phyloP scores from a whole-genome alignment of 2,888 invertebrate species.

The Tupiocoris notatus region DNA sequence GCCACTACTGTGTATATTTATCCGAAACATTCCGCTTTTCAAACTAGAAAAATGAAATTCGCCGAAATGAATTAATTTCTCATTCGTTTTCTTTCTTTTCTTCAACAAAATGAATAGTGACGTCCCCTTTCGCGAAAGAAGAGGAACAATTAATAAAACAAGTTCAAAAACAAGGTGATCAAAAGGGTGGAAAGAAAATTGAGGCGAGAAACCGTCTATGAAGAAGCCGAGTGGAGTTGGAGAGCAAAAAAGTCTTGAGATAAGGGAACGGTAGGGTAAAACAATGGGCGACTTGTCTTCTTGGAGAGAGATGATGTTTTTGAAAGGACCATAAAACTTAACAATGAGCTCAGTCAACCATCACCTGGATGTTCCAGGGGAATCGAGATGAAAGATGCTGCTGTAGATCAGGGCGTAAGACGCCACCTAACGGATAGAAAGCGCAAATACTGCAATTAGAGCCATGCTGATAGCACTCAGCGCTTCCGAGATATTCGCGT shows the following conservation, averaged over 20 bases:
- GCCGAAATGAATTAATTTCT: neutral
- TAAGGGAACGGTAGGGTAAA: constrained; percentile 25
- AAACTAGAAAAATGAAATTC: too few species aligned
- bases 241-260: constrained; percentile 37
- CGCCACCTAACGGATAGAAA: neutral
- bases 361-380: constrained; percentile 44
- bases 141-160: constrained; percentile 43
- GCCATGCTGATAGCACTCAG: neutral
- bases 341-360: constrained; percentile 47
- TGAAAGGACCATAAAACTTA: constrained; percentile 43
- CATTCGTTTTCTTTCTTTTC: neutral
- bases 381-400: too few species aligned
- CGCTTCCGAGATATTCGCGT: too few species aligned
- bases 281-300: constrained; percentile 42
- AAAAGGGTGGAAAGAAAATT: constrained; percentile 43
- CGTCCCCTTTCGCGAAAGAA: neutral
- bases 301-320: constrained; percentile 37
- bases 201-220: constrained; percentile 22
- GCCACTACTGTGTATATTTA: too few species aligned
- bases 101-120: constrained; percentile 9
- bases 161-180: constrained; percentile 44
- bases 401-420: constrained; percentile 7
- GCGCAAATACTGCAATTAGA: neutral
- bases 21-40: too few species aligned
- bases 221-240: constrained; percentile 19